phyloP scores from a whole-genome alignment of 2,888 invertebrate genomes.

The Hemithea aestivaria region DNA sequence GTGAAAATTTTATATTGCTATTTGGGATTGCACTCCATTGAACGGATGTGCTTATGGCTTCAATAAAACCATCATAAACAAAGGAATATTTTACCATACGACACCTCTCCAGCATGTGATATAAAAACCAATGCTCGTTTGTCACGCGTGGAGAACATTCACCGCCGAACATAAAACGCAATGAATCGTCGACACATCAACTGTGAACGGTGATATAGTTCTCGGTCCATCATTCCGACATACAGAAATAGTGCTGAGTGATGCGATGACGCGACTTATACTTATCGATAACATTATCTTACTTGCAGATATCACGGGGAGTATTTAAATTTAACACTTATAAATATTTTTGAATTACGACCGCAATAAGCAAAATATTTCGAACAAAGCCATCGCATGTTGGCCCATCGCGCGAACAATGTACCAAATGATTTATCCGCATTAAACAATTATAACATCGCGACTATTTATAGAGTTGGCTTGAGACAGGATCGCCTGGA shows the following conservation, averaged over 20 bases:
- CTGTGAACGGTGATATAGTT: slow-evolving; percentile 36
- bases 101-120: slow-evolving; percentile 20
- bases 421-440: slow-evolving; percentile 38
- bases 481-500: slow-evolving; percentile 25
- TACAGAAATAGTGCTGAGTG: slow-evolving; percentile 31
- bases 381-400: slow-evolving; percentile 10
- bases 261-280: slow-evolving; percentile 15
- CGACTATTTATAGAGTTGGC: slow-evolving; percentile 15
- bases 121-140: slow-evolving; percentile 17
- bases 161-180: slow-evolving; percentile 12
- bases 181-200: slow-evolving; percentile 18
- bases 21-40: slow-evolving; percentile 8
- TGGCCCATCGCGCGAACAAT: slow-evolving; percentile 11
- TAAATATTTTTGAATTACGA: no score
- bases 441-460: slow-evolving; percentile 41
- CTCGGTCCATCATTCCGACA: slow-evolving; percentile 53
- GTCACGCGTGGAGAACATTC: slow-evolving; percentile 10
- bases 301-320: no score
- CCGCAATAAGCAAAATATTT: slow-evolving; percentile 1
- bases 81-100: slow-evolving; percentile 25
- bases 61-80: slow-evolving; percentile 27
- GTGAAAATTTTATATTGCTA: slow-evolving; percentile 9
- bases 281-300: slow-evolving; percentile 18
- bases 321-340: no score
- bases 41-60: slow-evolving; percentile 14